These are phyloP conservation scores for Xerus inauris DNA, from an alignment of 2,113 vertebrate species.

Conservation along the genomic window DNA sequence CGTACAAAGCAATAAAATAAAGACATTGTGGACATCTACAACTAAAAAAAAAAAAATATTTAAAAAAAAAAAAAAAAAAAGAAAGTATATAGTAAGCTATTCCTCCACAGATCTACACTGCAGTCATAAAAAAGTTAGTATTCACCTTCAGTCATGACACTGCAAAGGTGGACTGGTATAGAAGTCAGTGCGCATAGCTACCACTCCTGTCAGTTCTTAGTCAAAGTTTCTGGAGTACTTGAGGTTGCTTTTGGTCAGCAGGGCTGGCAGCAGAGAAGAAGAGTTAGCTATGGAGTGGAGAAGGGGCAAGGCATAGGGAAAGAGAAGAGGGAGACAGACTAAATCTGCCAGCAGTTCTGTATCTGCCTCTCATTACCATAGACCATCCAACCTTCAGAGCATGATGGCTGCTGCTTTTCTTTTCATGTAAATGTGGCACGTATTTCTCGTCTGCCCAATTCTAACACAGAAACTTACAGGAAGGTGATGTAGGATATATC, in stretches of 20 bases:
- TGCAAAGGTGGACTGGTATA: not conserved
- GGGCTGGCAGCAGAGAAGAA: conserved; percentile 13
- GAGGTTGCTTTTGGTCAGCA: not conserved
- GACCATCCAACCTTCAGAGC: not conserved
- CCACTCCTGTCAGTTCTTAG: not conserved
- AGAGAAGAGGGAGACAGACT: not conserved
- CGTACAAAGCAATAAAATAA: too few relatives aligned
- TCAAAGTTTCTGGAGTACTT: not conserved
- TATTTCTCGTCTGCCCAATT: not conserved
- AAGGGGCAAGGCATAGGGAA: not conserved
- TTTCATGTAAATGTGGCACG: not conserved
- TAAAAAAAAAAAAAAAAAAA: too few relatives aligned
- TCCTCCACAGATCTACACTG: not conserved
- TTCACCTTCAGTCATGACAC: not conserved
- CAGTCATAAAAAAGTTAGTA: not conserved
- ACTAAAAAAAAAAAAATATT: too few relatives aligned
- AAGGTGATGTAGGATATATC: not conserved
- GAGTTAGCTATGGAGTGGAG: not conserved
- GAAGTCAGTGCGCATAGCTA: not conserved
- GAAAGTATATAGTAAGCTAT: not conserved
- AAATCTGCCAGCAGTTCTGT: not conserved
- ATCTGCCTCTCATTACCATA: not conserved
- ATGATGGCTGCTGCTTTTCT: not conserved
- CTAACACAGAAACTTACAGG: not conserved
- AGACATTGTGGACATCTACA: too few relatives aligned